Conservation (phyloP, 2,888 invertebrate genomes). For the Cylindroiulus punctatus region DNA sequence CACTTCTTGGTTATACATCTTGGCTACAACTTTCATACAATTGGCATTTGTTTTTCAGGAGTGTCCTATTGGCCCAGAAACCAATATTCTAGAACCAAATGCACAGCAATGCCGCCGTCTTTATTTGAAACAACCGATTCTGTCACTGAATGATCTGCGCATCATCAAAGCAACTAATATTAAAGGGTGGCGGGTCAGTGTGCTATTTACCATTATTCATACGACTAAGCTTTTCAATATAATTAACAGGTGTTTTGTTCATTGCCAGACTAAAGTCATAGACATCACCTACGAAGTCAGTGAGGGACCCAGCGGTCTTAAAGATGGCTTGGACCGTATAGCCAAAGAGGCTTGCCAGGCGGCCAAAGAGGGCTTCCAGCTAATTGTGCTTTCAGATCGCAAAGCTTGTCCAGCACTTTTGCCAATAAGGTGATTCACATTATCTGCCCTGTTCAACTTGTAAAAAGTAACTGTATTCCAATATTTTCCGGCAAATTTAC, state of each 20-base stretch:
- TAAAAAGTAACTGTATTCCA: slow-evolving; percentile 30
- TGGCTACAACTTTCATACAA: too few relatives aligned
- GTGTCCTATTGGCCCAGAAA: slow-evolving; percentile 96
- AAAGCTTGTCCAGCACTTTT: slow-evolving; percentile 68
- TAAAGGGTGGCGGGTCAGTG: slow-evolving; percentile 81
- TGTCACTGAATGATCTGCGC: slow-evolving; percentile 89
- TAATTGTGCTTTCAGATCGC: slow-evolving; percentile 86
- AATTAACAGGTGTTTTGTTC: slow-evolving; percentile 58
- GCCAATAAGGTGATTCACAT: slow-evolving; percentile 67
- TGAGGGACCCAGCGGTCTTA: slow-evolving; percentile 80
- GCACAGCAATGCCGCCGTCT: slow-evolving; percentile 88
- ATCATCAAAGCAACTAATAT: slow-evolving; percentile 84
- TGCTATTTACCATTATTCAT: not conserved
- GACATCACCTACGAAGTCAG: slow-evolving; percentile 86
- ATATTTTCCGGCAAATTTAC: not conserved
- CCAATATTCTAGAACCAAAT: slow-evolving; percentile 90
- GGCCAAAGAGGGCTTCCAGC: slow-evolving; percentile 80
- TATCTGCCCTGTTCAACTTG: slow-evolving; percentile 57
- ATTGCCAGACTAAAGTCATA: slow-evolving; percentile 75
- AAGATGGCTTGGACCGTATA: slow-evolving; percentile 81
- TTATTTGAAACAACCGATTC: slow-evolving; percentile 92
- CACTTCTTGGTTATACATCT: too few relatives aligned
- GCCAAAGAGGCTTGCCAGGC: slow-evolving; percentile 84
- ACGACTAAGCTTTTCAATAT: slow-evolving; percentile 32
- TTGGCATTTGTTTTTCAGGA: slow-evolving; percentile 67